These are phyloP conservation scores for Misgurnus mizolepis DNA, from an alignment of 2,113 vertebrate species.

Conservation along the genomic window DNA sequence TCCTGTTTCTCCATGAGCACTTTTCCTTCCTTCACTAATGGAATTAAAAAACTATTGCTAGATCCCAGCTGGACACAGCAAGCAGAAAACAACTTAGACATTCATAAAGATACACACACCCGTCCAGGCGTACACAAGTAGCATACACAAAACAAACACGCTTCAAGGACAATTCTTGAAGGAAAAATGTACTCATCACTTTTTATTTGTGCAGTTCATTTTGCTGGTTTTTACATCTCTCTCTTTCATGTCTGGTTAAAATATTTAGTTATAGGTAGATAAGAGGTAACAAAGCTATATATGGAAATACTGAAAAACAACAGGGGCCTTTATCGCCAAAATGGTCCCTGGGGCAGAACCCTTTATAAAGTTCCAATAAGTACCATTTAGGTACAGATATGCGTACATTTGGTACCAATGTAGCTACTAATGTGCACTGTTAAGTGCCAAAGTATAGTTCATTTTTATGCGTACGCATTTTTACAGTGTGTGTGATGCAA, in stretches of 20 bases:
- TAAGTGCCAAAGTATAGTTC: too few species aligned
- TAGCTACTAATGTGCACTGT: too few species aligned
- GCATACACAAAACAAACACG: background rate
- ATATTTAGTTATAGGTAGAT: background rate
- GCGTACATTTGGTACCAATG: too few species aligned
- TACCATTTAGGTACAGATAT: too few species aligned
- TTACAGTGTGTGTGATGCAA: too few species aligned
- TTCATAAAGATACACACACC: slow-evolving; percentile 8
- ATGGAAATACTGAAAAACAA: too few species aligned
- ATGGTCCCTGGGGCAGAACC: too few species aligned
- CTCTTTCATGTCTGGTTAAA: background rate
- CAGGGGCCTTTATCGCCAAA: background rate
- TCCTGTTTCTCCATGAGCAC: slow-evolving; percentile 15
- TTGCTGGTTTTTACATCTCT: background rate
- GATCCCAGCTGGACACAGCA: slow-evolving; percentile 20
- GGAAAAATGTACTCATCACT: background rate
- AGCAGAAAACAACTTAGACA: slow-evolving; percentile 28
- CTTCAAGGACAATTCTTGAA: background rate
- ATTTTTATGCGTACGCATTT: too few species aligned
- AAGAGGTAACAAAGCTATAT: background rate
- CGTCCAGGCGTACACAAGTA: background rate
- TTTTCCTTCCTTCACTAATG: slow-evolving; percentile 38
- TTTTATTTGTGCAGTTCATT: background rate
- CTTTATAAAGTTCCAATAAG: too few species aligned
- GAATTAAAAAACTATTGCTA: slow-evolving; percentile 42